Percentiles rank a stretch among this genome's conserved stretches.
Conservation (phyloP, 2,888 invertebrate genomes). For the Troides aeacus region DNA sequence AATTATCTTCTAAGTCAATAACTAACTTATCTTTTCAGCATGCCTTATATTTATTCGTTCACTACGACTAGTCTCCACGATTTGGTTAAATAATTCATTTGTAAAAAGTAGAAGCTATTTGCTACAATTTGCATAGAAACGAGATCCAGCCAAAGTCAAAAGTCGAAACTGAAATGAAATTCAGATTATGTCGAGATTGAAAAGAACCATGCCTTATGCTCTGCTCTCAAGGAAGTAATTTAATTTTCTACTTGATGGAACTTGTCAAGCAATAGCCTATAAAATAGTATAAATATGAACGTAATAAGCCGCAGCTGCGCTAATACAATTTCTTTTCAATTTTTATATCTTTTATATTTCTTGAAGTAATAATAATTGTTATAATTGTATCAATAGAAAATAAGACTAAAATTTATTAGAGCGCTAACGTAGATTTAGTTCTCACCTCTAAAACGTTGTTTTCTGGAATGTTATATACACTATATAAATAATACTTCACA, state of each 20-base stretch:
- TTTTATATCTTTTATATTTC: not conserved
- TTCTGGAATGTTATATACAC: no score
- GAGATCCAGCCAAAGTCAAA: slow-evolving; percentile 56
- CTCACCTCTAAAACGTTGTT: no score
- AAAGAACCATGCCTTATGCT: slow-evolving; percentile 51
- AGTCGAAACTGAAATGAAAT: slow-evolving; percentile 58
- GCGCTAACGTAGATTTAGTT: no score
- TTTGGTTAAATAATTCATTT: slow-evolving; percentile 52
- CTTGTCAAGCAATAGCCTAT: slow-evolving; percentile 30
- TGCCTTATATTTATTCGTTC: not conserved
- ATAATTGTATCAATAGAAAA: not conserved
- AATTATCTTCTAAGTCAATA: not conserved
- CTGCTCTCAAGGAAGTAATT: slow-evolving; percentile 47
- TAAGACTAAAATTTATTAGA: no score
- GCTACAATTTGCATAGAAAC: slow-evolving; percentile 63
- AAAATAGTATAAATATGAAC: slow-evolving; percentile 17
- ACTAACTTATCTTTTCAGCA: not conserved
- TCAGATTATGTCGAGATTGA: slow-evolving; percentile 56
- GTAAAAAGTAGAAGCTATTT: slow-evolving; percentile 47
- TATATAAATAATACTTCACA: no score
- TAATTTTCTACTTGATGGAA: slow-evolving; percentile 52
- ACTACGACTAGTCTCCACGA: not conserved
- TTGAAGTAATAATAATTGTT: not conserved
- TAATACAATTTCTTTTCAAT: not conserved
- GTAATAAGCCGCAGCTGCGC: not conserved